Evolutionary conservation across 1,140 invertebrate species (phyloP).

Genomic region (Campoletis sonorensis): DNA sequence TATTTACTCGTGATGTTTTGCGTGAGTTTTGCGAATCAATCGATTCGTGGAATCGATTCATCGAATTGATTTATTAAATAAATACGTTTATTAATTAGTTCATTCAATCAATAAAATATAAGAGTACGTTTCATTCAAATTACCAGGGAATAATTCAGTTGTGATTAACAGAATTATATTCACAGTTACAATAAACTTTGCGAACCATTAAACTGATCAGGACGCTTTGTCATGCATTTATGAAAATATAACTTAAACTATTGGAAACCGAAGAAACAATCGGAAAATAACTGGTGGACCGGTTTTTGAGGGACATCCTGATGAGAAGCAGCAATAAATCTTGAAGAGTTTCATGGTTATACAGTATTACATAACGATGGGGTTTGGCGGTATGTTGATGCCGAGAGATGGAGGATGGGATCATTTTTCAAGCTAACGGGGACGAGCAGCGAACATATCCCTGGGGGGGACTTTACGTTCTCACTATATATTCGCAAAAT

Average conservation of each 20-base stretch:
- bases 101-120: too few species aligned
- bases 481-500: background rate
- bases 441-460: conserved; percentile 4
- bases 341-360: conserved; percentile 1
- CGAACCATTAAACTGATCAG: too few species aligned
- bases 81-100: too few species aligned
- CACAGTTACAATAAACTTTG: too few species aligned
- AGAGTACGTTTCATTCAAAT: too few species aligned
- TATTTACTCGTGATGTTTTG: too few species aligned
- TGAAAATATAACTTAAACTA: background rate
- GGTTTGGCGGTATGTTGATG: background rate
- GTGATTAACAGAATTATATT: too few species aligned
- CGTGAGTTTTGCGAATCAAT: too few species aligned
- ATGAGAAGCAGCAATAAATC: background rate
- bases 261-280: background rate
- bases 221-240: too few species aligned
- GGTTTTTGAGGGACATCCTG: background rate
- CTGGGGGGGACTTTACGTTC: conserved; percentile 18
- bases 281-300: background rate
- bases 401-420: background rate
- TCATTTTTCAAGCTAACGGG: conserved; percentile 38
- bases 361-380: background rate
- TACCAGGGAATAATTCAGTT: too few species aligned
- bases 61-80: too few species aligned
- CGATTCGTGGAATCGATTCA: too few species aligned